phyloP scores from a whole-genome alignment of 2,888 invertebrate genomes.

The Yponomeuta evonymella region DNA sequence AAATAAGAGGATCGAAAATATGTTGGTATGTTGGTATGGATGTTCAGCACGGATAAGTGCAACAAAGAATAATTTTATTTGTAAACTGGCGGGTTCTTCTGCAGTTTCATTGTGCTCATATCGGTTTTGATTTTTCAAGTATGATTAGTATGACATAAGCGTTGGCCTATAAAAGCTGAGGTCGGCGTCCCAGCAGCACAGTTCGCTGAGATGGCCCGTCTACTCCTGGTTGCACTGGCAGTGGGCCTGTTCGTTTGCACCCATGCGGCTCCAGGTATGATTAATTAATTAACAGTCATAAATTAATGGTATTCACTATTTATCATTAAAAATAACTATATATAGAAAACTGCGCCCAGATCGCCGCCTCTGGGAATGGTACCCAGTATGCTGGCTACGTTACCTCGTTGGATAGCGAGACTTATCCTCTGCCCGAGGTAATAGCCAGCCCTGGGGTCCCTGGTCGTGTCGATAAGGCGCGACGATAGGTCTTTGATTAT shows the following conservation, averaged over 20 bases:
- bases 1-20: too few species aligned
- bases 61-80: background rate
- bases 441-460: too few species aligned
- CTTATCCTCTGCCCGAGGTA: too few species aligned
- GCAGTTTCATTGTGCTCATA: background rate
- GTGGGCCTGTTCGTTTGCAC: slow-evolving; percentile 51
- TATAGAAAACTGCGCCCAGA: too few species aligned
- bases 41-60: too few species aligned
- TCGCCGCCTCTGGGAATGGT: too few species aligned
- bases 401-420: too few species aligned
- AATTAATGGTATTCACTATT: too few species aligned
- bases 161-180: slow-evolving; percentile 29
- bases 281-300: background rate
- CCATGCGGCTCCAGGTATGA: slow-evolving; percentile 53
- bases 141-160: slow-evolving; percentile 11
- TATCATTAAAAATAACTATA: too few species aligned
- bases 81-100: background rate
- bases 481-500: background rate
- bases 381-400: too few species aligned
- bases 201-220: slow-evolving; percentile 49
- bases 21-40: too few species aligned
- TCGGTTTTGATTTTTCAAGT: background rate
- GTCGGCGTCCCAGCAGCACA: slow-evolving; percentile 28
- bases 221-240: slow-evolving; percentile 46
- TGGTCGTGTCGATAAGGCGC: too few species aligned